These are phyloP conservation scores for Phymatocera aterrima DNA, from an alignment of 2,888 invertebrate genomes.

Conservation along the genomic window DNA sequence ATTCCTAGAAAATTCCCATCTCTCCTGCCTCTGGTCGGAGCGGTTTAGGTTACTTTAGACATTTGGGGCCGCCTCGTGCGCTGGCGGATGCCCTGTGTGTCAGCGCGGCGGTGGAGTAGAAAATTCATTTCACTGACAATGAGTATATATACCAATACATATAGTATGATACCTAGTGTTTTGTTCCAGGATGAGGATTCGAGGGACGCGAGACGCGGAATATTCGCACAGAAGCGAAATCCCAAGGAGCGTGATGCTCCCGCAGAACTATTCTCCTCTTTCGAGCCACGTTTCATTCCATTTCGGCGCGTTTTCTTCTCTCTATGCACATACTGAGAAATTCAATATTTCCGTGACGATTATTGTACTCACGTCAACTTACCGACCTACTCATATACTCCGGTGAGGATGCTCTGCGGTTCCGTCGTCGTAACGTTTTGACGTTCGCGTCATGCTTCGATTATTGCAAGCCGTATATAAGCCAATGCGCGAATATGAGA, in stretches of 20 bases:
- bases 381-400: too few relatives aligned
- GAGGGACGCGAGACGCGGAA: too few relatives aligned
- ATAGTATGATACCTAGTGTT: too few relatives aligned
- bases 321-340: background rate
- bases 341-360: background rate
- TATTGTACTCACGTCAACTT: background rate
- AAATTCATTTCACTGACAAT: too few relatives aligned
- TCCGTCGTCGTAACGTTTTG: background rate
- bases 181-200: too few relatives aligned
- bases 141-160: too few relatives aligned
- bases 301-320: too few relatives aligned
- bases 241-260: too few relatives aligned
- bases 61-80: background rate
- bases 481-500: constrained; percentile 24
- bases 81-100: background rate
- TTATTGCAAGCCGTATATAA: background rate
- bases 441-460: constrained; percentile 3
- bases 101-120: too few relatives aligned
- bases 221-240: too few relatives aligned
- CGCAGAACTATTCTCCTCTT: too few relatives aligned
- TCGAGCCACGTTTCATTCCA: background rate
- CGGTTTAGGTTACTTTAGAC: constrained; percentile 1
- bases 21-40: background rate
- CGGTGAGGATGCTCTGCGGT: background rate
- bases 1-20: constrained; percentile 19